Evolutionary conservation across 1,140 invertebrate species (phyloP).

Genomic region (Campoletis sonorensis): DNA sequence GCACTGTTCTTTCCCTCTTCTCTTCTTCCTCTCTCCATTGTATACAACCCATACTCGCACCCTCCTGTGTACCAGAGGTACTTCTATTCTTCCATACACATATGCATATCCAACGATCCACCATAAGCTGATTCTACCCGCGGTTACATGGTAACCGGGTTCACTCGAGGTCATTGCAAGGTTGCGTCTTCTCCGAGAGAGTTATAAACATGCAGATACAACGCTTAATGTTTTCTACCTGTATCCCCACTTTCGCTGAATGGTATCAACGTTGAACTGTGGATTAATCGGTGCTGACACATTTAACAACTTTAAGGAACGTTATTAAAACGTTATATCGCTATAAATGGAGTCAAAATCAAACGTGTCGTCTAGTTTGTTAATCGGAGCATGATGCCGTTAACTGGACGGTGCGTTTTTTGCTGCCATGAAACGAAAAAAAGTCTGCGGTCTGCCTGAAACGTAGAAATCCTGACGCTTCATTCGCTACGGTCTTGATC

Average conservation of each 20-base stretch:
- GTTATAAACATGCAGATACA: slow-evolving; percentile 46
- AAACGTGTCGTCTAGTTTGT: neutral
- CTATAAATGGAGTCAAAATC: neutral
- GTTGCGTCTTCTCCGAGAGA: slow-evolving; percentile 66
- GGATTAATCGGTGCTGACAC: too few species aligned
- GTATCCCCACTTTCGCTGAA: neutral
- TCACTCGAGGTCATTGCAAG: slow-evolving; percentile 75
- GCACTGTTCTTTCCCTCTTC: neutral
- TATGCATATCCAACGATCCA: neutral
- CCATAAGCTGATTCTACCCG: slow-evolving; percentile 53
- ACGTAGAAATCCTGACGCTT: slow-evolving; percentile 14
- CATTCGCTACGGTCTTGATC: slow-evolving; percentile 23
- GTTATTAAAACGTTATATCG: neutral
- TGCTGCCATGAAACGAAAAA: neutral
- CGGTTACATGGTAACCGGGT: slow-evolving; percentile 65
- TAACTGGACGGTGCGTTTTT: neutral
- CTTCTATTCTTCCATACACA: neutral
- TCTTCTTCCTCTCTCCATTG: slow-evolving; percentile 30
- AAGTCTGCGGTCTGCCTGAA: neutral
- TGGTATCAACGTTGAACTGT: too few species aligned
- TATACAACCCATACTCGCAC: slow-evolving; percentile 8
- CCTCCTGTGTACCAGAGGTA: slow-evolving; percentile 33
- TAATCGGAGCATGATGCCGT: slow-evolving; percentile 30
- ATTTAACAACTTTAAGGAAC: too few species aligned
- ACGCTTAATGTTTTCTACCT: neutral